Evolutionary conservation across 2,888 invertebrate species (phyloP), one percentile per base, ranked within the genome.

Genomic region (Netelia inedita): DNA sequence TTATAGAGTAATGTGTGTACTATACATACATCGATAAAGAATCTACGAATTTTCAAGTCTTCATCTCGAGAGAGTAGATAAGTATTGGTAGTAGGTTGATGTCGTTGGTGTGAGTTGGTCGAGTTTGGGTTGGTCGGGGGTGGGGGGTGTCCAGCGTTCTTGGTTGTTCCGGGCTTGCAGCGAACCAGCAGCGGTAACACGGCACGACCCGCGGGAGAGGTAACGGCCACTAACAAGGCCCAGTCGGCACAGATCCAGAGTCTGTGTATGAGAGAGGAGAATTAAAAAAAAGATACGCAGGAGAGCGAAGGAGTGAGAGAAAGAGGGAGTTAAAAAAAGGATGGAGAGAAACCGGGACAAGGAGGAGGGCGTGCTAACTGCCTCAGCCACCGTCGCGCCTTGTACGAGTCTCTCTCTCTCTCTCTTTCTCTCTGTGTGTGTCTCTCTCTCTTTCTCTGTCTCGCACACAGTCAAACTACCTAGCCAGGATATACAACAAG

Each of bases 211-310:
- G 83, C 73, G 86, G 74, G 84, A 88, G 88, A 87, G 88, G 85
- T 87, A 88, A 88, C 90, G 86, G 88, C 89, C 87, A 89, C 89
- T 90, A 90, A 90, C 90, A 88, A 90, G 90, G 89, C 85, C 84
- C 87, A 46, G 73, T 28, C 28, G 28, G 28, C 28, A 28, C 28
- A 28, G 28, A 28, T 5, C 28, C 5, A 28, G 28, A 5, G 28
- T 28, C 5, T 28, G 28, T 5, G 28, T 28, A 74, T 75, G 19
- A 75, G 68, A 23, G 74, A 35, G n/a, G 75, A 71, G 65, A 69
- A 55, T 74, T 74, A 79, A 35, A 72, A 61, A 72, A 72, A 55
- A 80, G 73, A 81, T 11, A 43, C 66, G 41, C 66, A 76, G 41
- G 63, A 21, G 66, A 57, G 59, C 14, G 57, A 53, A 28, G 46